phyloP scores from a whole-genome alignment of 1,140 invertebrate genomes.

The Drosophila guanche region DNA sequence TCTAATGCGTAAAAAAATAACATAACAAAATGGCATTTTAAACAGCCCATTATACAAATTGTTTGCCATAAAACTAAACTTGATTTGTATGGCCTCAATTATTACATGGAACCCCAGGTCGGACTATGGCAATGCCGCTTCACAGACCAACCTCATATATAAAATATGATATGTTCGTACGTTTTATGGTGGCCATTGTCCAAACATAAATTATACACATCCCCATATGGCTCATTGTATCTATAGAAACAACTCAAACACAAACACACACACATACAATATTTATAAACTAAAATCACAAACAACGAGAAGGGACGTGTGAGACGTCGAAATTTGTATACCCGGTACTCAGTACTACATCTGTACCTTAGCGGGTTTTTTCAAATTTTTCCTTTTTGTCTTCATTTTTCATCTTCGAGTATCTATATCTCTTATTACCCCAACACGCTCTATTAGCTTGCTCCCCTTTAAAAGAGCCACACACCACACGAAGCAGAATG shows the following conservation, averaged over 20 bases:
- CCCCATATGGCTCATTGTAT: conserved; percentile 59
- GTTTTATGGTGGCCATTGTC: conserved; percentile 60
- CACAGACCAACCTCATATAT: conserved; percentile 13
- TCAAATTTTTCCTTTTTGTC: no score
- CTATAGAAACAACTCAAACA: background rate
- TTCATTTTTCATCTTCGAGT: no score
- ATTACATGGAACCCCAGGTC: conserved; percentile 14
- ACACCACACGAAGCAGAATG: no score
- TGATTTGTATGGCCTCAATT: conserved; percentile 40
- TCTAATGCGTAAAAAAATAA: conserved; percentile 24
- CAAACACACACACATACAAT: conserved; percentile 9
- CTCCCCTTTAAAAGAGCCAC: no score
- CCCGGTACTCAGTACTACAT: no score
- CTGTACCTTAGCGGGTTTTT: no score
- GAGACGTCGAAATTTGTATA: no score
- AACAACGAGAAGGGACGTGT: conserved; percentile 16
- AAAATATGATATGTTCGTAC: conserved; percentile 32
- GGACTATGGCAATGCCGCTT: background rate
- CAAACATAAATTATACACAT: conserved; percentile 67
- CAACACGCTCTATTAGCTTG: no score
- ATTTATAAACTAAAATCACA: conserved; percentile 75
- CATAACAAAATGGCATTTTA: background rate
- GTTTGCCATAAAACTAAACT: conserved; percentile 2
- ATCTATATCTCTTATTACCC: no score
- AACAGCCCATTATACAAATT: conserved; percentile 13